Percentiles rank a stretch among this genome's conserved stretches.
Conservation (phyloP, 2,888 invertebrate genomes). For the Prosopocoilus inquinatus region DNA sequence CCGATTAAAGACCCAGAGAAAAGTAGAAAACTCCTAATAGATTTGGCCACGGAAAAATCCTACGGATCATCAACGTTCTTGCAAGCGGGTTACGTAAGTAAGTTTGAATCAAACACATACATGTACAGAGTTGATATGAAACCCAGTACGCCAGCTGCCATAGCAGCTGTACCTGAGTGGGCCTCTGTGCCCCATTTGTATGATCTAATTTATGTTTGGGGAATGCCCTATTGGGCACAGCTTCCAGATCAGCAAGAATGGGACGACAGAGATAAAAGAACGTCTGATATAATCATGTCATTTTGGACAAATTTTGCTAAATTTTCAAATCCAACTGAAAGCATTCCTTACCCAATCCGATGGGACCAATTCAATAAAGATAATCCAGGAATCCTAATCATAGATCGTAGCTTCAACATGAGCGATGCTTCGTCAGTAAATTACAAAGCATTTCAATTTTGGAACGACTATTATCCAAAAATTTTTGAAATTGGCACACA, state of each 20-base stretch:
- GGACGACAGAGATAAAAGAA: constrained; percentile 75
- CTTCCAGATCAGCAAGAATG: constrained; percentile 63
- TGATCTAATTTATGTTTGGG: constrained; percentile 79
- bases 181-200: constrained; percentile 78
- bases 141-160: constrained; percentile 63
- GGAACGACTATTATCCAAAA: constrained; percentile 81
- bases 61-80: constrained; percentile 67
- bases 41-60: constrained; percentile 70
- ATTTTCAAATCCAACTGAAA: constrained; percentile 68
- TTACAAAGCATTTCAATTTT: constrained; percentile 77
- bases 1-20: constrained; percentile 61
- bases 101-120: constrained; percentile 59
- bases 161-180: constrained; percentile 72
- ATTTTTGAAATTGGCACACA: constrained; percentile 69
- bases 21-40: constrained; percentile 65
- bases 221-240: constrained; percentile 70
- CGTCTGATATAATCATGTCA: constrained; percentile 77
- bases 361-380: constrained; percentile 72
- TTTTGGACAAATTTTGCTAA: constrained; percentile 79
- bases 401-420: constrained; percentile 77
- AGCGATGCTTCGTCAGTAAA: constrained; percentile 66
- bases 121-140: constrained; percentile 76
- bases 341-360: constrained; percentile 65
- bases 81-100: constrained; percentile 64
- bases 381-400: constrained; percentile 68